A percentile compares a stretch with the other conserved stretches of the same genome.
These are phyloP conservation scores for Archegozetes longisetosus DNA, from an alignment of 1,140 invertebrate genomes.

Conservation along the genomic window DNA sequence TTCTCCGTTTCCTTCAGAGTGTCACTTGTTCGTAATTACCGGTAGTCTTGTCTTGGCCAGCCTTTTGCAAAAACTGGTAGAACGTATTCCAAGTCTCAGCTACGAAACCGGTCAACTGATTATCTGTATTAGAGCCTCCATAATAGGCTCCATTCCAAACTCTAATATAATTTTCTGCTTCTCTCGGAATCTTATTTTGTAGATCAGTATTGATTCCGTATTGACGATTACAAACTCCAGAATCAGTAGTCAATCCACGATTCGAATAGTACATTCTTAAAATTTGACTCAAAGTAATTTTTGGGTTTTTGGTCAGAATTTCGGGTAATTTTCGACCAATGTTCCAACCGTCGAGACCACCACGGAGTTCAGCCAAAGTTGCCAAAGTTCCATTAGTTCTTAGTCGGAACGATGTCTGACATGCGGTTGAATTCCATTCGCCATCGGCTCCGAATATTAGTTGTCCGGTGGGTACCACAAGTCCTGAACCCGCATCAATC, in stretches of 20 bases:
- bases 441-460: conserved; percentile 12
- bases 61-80: not conserved
- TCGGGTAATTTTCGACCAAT: conserved; percentile 1
- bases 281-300: conserved; percentile 13
- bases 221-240: conserved; percentile 1
- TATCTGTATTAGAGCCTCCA: not conserved
- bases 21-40: not conserved
- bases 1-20: not conserved
- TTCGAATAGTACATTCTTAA: conserved; percentile 10
- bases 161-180: conserved; percentile 1
- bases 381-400: not conserved
- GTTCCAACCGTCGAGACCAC: conserved; percentile 15
- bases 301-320: not conserved
- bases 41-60: not conserved
- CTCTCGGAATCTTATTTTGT: not conserved
- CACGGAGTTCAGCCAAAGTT: conserved; percentile 14
- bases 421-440: conserved; percentile 12
- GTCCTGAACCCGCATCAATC: not conserved
- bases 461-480: not conserved
- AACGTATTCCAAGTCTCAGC: not conserved
- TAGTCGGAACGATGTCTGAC: conserved; percentile 13
- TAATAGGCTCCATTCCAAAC: conserved; percentile 1
- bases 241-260: not conserved
- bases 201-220: not conserved
- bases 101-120: not conserved